Base-by-base conservation (phyloP, 1,140 invertebrate genomes). In the Lasaia peninsularis region DNA sequence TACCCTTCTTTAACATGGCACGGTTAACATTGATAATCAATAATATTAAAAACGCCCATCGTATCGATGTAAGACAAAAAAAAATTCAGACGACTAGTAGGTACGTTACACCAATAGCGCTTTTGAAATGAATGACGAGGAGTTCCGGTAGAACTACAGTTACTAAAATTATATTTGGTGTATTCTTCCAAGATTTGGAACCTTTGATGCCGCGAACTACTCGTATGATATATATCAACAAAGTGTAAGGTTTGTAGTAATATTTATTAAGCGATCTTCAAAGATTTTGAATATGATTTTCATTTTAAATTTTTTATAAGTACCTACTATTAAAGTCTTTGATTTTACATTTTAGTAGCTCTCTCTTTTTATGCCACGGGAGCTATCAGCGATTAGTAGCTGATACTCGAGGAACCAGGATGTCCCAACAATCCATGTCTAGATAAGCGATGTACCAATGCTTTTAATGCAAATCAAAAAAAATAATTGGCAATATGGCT, bases 381-480 rank as follows among this genome's bases (percentile, higher is more conserved):
- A 61, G 59, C n/a, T 65, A 65, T 18, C 63, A 65, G 31, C 52
- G 12, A n/a, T 24, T 62, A 50, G 59, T 67, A 3, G 60, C 32
- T 21, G 34, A 44, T 2, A 62, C 37, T 21, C 21, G 49, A 44
- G 56, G 52, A 2, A 54, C 57, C 8, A 4, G 44, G 1, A 65
- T 63, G 60, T 60, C 57, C 1, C 64, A 62, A 35, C 56, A 59
- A n/a, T 62, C 60, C 9, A 54, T 66, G 0, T 66, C 64, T 1
- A 32, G 24, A 24, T 9, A 58, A n/a, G 9, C 52, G 59, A 8
- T 52, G 56, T 2, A 51, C 52, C 2, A 24, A 31, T 18, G 62
- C 63, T n/a, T 40, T 61, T n/a, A n/a, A n/a, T n/a, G n/a, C n/a
- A n/a, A 14, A 61, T 58, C 11, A 9, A 37, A 6, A 10, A 8